Base-by-base conservation (phyloP, 2,888 invertebrate genomes). In the Drosophila neotestacea region DNA sequence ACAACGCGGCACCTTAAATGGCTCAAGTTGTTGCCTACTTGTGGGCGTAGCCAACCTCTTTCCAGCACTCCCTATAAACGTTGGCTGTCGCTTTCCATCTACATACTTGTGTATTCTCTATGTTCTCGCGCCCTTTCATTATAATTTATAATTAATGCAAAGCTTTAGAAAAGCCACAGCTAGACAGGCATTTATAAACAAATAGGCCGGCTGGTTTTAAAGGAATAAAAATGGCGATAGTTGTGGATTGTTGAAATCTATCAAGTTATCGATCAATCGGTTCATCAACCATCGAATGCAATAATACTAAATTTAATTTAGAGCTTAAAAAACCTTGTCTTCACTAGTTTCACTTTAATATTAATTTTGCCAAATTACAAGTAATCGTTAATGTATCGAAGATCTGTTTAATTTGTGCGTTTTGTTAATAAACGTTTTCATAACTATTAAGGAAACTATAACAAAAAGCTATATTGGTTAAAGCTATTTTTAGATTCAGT, bases 41-140 rank as follows among this genome's bases (percentile, higher is more conserved):
- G 62, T 73, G 67, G 88, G 88, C 86, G 77, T 72, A 61, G 75
- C 64, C 74, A 46, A 39, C 27, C 42, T 34, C 16, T 10, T 22
- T 1, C 1, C 10, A 42, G 0, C 11, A 27, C 46, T 42, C 36
- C 22, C 2, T 22, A 22, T 22, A 3, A 22, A 22, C 22, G 22
- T 22, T 22, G 22, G 22, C 22, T 22, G 22, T 22, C 22, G 22
- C 22, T 22, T 22, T 22, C 41, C 41, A 34, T 48, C 34, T 52
- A 52, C 16, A 16, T 16, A 16, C 42, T 74, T 78, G 52, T 36
- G 50, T 62, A 58, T 74, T 63, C 34, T n/a, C 38, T 65, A 71
- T 76, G 85, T 63, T 41, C 7, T 28, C 54, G 11, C 58, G 63
- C 63, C 59, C 51, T 58, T 63, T 27, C 27, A 56, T 73, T 50